Conservation (phyloP, 2,888 invertebrate species). For the Luperina nickerlii region DNA sequence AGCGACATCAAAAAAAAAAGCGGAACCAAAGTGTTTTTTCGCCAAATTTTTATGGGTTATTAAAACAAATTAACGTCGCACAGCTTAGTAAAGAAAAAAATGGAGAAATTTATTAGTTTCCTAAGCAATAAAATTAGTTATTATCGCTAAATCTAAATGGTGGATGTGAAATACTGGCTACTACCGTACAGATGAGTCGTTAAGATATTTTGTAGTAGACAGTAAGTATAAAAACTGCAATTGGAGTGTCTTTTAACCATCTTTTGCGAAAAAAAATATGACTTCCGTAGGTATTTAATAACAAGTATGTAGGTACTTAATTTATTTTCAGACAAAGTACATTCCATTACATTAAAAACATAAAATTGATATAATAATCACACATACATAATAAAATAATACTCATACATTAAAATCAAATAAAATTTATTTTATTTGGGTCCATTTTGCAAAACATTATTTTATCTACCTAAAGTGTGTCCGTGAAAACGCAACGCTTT, state of each 20-base stretch:
- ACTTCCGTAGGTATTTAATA: neutral
- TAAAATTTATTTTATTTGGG: neutral
- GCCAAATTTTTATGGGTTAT: slow-evolving; percentile 86
- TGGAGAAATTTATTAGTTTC: slow-evolving; percentile 86
- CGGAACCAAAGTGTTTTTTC: slow-evolving; percentile 81
- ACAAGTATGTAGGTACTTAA: no score
- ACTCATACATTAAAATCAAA: no score
- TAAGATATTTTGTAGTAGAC: slow-evolving; percentile 73
- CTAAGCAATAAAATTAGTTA: slow-evolving; percentile 85
- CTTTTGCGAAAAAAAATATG: neutral
- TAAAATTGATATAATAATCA: no score
- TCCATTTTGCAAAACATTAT: neutral
- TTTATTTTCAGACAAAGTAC: no score
- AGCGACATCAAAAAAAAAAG: slow-evolving; percentile 79
- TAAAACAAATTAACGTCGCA: slow-evolving; percentile 86
- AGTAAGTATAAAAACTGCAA: slow-evolving; percentile 44
- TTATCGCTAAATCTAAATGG: slow-evolving; percentile 85
- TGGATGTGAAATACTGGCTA: slow-evolving; percentile 74
- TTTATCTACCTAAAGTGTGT: neutral
- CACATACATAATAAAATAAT: no score
- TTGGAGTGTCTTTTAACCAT: neutral
- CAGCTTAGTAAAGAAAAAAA: slow-evolving; percentile 69
- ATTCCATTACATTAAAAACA: no score
- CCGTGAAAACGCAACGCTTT: neutral
- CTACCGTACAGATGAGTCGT: slow-evolving; percentile 75